These are phyloP conservation scores for Catonia carolina DNA, from an alignment of 2,888 invertebrate species.

Conservation along the genomic window DNA sequence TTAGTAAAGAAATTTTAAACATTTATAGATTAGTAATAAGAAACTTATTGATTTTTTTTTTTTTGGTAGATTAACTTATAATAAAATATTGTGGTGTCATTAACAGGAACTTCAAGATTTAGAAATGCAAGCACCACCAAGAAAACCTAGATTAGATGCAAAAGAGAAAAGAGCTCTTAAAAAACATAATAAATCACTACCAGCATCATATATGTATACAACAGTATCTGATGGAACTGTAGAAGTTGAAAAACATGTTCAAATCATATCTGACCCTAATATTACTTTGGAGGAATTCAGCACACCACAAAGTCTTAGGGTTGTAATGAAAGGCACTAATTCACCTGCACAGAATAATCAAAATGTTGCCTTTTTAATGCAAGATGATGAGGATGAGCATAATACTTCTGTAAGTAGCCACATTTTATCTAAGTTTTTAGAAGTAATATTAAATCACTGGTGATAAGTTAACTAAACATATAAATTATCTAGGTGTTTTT, in stretches of 20 bases:
- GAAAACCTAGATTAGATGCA: slow-evolving; percentile 24
- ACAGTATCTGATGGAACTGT: slow-evolving; percentile 43
- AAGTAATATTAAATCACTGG: too few relatives aligned
- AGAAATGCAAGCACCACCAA: slow-evolving; percentile 40
- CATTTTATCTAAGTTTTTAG: too few relatives aligned
- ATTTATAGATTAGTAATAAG: too few relatives aligned
- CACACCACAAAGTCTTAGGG: slow-evolving; percentile 7
- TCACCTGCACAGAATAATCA: slow-evolving; percentile 32
- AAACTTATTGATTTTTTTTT: too few relatives aligned
- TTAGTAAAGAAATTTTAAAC: too few relatives aligned
- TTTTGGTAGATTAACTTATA: too few relatives aligned
- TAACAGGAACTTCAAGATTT: slow-evolving; percentile 40
- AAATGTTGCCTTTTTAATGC: slow-evolving; percentile 40
- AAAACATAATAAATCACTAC: slow-evolving; percentile 30
- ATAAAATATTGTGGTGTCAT: too few relatives aligned
- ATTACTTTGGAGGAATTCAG: slow-evolving; percentile 30
- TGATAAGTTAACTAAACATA: too few relatives aligned
- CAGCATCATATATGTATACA: slow-evolving; percentile 41
- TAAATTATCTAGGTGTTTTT: too few relatives aligned
- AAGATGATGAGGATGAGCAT: too few relatives aligned
- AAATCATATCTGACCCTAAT: slow-evolving; percentile 42
- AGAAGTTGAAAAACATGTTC: slow-evolving; percentile 43
- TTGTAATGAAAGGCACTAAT: neutral
- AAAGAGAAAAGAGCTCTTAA: slow-evolving; percentile 38
- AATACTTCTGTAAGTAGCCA: too few relatives aligned